Evolutionary conservation across 2,113 vertebrate genomes (phyloP), one percentile per base, ranked within the genome.

Genomic region (Collichthys lucidus): DNA sequence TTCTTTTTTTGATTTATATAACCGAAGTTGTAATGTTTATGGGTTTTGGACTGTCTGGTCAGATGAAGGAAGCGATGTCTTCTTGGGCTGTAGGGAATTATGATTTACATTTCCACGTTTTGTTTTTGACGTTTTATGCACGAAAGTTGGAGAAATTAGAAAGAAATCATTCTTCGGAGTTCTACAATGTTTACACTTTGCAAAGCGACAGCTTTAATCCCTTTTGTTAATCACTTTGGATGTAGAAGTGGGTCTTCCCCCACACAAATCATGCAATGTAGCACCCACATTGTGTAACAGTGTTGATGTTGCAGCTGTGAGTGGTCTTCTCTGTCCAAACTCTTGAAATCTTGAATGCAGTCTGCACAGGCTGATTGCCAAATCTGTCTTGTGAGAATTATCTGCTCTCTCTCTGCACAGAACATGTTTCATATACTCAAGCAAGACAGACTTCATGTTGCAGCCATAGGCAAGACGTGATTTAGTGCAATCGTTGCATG

Each of bases 301-400:
- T 64, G 77, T 59, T 72, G 50, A 68, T 59, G 72, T 79, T 85
- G 77, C 84, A 84, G 82, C 68, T 82, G 74, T 77, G 79, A 86
- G 72, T 46, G 80, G 63, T 60, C 61, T n/a, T 50, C 77, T 80
- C 74, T 78, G 69, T 82, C 53, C 67, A 42, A 77, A 64, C 40
- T 55, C 47, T 61, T n/a, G 24, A 26, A 26, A 26, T 68, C 56
- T 74, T 76, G 74, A 73, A 83, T n/a, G 31, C 67, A 47, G 64
- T 66, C 75, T 70, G 69, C 52, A 49, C 40, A 57, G 85, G 87
- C 82, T 29, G 66, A 64, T 84, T 73, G 85, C 89, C 88, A 91
- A 57, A 65, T 55, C 52, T 49, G 74, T 90, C 82, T 87, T 89
- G 80, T 86, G 86, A 89, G 87, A 83, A 79, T 88, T 72, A 72